Evolutionary conservation across 2,797 vertebrate species (phyloP).

Genomic region (Austrolebias charrua): DNA sequence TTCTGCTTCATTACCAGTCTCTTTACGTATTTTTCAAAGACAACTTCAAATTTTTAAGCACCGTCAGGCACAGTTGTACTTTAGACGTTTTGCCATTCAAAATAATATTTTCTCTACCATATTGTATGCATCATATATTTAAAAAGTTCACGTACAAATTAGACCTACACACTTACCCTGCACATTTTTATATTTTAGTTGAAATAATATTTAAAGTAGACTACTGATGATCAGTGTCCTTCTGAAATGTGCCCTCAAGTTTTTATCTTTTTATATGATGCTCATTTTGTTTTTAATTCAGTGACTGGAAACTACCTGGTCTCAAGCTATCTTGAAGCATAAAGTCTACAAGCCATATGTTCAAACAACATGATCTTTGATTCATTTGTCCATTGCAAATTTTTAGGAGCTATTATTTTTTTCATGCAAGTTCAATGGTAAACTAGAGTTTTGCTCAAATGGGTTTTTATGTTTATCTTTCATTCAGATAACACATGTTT

Average conservation of each 20-base stretch:
- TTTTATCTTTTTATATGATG: neutral
- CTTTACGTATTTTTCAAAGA: constrained; percentile 27
- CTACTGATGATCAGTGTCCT: too few species aligned
- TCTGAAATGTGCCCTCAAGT: neutral
- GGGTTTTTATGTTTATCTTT: too few species aligned
- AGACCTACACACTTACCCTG: too few species aligned
- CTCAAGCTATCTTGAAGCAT: neutral
- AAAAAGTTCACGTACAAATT: too few species aligned
- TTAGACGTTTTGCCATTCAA: too few species aligned
- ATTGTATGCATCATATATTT: too few species aligned
- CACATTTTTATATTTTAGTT: too few species aligned
- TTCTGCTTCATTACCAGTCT: constrained; percentile 29
- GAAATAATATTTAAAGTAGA: too few species aligned
- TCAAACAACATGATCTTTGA: neutral
- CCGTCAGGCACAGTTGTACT: neutral
- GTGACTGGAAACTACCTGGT: neutral
- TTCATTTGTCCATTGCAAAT: neutral
- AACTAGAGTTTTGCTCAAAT: neutral
- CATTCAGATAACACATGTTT: too few species aligned
- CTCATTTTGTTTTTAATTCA: neutral
- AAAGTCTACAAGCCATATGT: neutral
- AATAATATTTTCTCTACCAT: too few species aligned
- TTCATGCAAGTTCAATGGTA: neutral
- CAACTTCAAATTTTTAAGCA: constrained; percentile 11
- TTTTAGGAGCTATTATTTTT: neutral